Evolutionary conservation across 2,797 vertebrate species (phyloP).

Genomic region (Galaxias olidus): DNA sequence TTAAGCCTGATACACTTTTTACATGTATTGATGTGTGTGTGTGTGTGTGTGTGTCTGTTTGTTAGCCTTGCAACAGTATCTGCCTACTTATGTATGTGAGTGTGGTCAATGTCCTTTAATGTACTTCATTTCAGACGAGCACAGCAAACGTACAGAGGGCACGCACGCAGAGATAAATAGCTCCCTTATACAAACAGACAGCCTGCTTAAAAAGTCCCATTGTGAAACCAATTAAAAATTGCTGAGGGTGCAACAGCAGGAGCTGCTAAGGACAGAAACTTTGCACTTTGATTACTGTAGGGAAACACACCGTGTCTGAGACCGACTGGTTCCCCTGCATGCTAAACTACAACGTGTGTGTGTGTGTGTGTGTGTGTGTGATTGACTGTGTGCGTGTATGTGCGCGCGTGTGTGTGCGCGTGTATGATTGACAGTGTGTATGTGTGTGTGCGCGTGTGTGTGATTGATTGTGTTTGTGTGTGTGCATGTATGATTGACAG

Average conservation of each 20-base stretch:
- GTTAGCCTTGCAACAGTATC: too few relatives aligned
- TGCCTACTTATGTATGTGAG: too few relatives aligned
- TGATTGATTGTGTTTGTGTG: conserved; percentile 44
- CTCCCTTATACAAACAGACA: conserved; percentile 28
- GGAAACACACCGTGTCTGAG: neutral
- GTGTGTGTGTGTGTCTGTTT: too few relatives aligned
- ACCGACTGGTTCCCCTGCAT: neutral
- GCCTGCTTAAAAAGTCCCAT: conserved; percentile 26
- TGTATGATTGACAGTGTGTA: too few relatives aligned
- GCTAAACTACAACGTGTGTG: neutral
- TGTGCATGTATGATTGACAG: conserved; percentile 72
- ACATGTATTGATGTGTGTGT: too few relatives aligned
- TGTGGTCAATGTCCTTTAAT: too few relatives aligned
- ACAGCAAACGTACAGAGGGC: neutral
- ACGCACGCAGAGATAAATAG: conserved; percentile 31
- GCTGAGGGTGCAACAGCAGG: conserved; percentile 22
- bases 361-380: conserved; percentile 2
- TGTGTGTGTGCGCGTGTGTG: conserved; percentile 7
- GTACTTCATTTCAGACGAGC: too few relatives aligned
- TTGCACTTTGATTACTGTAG: neutral
- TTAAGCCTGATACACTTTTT: too few relatives aligned
- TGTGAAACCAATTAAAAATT: conserved; percentile 24
- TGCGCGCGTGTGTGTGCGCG: neutral
- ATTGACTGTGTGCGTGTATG: conserved; percentile 8
- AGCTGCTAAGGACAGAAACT: conserved; percentile 21